These are phyloP conservation scores for Agrochola lychnidis DNA, from an alignment of 2,888 invertebrate species.

Conservation along the genomic window DNA sequence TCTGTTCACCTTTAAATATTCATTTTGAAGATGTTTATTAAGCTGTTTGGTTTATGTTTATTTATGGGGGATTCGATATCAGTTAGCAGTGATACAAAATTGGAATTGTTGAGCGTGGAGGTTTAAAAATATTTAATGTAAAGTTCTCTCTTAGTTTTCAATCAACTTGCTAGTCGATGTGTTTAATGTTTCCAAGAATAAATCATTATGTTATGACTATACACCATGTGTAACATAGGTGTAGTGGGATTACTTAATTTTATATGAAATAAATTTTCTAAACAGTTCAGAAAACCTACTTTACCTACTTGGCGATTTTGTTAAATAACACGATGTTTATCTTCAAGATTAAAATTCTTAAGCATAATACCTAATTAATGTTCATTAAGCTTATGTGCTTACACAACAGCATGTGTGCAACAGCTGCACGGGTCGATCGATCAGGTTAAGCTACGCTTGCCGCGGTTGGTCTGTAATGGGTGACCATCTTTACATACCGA, in stretches of 20 bases:
- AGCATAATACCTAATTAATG: neutral
- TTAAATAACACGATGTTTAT: neutral
- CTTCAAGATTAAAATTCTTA: neutral
- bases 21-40: slow-evolving; percentile 22
- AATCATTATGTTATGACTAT: neutral
- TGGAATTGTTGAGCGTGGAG: neutral
- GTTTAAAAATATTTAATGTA: neutral
- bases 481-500: no score
- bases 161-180: neutral
- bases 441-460: no score
- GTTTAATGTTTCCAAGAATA: no score
- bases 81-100: neutral
- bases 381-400: neutral
- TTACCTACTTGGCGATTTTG: no score
- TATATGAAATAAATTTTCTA: no score
- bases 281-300: no score
- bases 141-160: neutral
- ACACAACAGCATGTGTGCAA: no score
- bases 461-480: no score
- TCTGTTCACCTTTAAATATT: slow-evolving; percentile 46
- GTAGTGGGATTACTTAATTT: no score
- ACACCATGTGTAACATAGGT: no score
- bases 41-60: slow-evolving; percentile 25
- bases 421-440: no score
- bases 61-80: neutral